Conservation (phyloP, 2,113 vertebrate species). For the Cariama cristata region DNA sequence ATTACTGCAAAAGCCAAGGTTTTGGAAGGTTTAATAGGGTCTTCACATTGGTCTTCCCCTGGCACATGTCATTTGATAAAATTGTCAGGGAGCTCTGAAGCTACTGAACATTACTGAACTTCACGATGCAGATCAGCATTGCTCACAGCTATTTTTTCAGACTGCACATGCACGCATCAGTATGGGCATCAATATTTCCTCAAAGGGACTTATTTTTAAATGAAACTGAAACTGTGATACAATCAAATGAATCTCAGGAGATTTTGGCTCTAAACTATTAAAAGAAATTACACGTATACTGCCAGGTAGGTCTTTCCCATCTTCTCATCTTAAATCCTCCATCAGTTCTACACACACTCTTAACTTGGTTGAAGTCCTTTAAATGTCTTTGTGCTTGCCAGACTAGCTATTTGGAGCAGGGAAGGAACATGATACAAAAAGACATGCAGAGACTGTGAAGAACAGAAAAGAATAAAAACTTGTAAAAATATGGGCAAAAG, state of each 20-base stretch:
- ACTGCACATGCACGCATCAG: background rate
- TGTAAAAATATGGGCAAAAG: background rate
- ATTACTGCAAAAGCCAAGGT: background rate
- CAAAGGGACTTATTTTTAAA: background rate
- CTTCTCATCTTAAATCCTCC: background rate
- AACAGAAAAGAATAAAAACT: background rate
- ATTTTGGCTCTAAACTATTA: background rate
- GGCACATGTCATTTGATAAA: background rate
- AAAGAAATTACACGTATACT: background rate
- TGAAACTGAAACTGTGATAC: background rate
- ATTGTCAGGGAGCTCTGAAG: background rate
- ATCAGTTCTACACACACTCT: background rate
- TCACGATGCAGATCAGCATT: background rate
- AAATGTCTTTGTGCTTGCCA: background rate
- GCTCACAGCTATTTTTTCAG: background rate
- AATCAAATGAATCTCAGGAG: background rate
- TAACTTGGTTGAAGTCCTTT: background rate
- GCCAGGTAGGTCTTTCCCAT: background rate
- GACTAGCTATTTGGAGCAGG: background rate
- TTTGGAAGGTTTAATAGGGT: background rate
- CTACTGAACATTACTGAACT: background rate
- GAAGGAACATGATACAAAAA: background rate
- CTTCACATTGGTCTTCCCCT: background rate
- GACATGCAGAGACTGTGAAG: background rate
- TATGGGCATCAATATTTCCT: background rate